Evolutionary conservation across 2,797 vertebrate genomes (phyloP).

Genomic region (Chaenodraco wilsoni): DNA sequence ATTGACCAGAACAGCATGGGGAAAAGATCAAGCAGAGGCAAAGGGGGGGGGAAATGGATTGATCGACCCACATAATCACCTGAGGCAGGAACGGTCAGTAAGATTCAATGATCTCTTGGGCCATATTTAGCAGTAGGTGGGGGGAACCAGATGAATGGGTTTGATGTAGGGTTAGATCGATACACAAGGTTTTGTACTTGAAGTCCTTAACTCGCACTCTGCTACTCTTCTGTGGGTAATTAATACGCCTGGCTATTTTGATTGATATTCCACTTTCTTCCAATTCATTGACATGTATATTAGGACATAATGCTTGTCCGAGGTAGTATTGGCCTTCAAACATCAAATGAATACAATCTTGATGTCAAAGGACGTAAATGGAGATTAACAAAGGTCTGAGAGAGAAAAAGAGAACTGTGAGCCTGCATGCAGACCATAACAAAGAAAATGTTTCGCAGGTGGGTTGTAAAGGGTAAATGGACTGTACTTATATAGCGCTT

Average conservation of each 20-base stretch:
- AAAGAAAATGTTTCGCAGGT: conserved; percentile 22
- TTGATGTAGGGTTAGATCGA: conserved; percentile 26
- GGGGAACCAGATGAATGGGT: conserved; percentile 28
- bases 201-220: conserved; percentile 9
- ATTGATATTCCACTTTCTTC: not conserved
- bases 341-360: not conserved
- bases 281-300: not conserved
- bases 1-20: conserved; percentile 29
- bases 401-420: conserved; percentile 9
- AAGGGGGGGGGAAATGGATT: conserved; percentile 14
- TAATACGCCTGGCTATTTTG: not conserved
- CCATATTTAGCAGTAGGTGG: conserved; percentile 9
- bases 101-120: conserved; percentile 33
- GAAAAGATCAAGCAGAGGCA: conserved; percentile 22
- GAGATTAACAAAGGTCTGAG: conserved; percentile 10
- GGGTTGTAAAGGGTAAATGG: not conserved
- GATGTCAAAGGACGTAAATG: conserved; percentile 5
- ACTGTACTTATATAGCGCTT: too few relatives aligned
- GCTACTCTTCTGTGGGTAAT: not conserved
- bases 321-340: conserved; percentile 4
- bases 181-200: conserved; percentile 16
- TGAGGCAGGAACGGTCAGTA: conserved; percentile 15
- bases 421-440: not conserved
- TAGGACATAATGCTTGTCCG: not conserved
- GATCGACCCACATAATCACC: conserved; percentile 40